Evolutionary conservation across 2,888 invertebrate species (phyloP), one percentile per base, ranked within the genome.

Genomic region (Carabus problematicus): DNA sequence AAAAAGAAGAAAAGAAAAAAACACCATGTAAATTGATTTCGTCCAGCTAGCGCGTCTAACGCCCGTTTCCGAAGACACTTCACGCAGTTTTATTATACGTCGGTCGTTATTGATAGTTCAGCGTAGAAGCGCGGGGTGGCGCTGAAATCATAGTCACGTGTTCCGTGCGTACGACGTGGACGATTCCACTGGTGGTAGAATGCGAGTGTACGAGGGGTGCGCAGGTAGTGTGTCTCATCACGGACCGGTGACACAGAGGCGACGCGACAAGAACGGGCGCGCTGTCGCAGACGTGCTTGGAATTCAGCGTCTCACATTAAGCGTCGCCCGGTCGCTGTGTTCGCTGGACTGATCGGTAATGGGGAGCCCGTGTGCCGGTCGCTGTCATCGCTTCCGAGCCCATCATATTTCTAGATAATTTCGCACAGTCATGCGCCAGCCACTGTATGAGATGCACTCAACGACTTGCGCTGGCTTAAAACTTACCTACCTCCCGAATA

Each of bases 401-500:
- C 71, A 74, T 74, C 76, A 77, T 78, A 76, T 77, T 76, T 77
- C 75, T 75, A 74, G 75, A 75, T 76, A 77, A 77, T 77, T 77
- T 77, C 74, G 74, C 76, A 75, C 77, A 74, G 74, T 73, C 75
- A 71, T 73, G 76, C 75, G 3, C 29, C 76, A 76, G 76, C 77
- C 39, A 41, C 19, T 29, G 29, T 29, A 29, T 29, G 60, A 64
- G 59, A 3, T 66, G 67, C 60, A 67, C 60, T 45, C 52, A 52
- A 16, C 52, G 29, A 6, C 2, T 29, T 29, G 29, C 29, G 29
- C 29, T 6, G 29, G 2, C 19, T 19, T 40, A n/a, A 39, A 29
- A 12, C 19, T 56, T 19, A 56, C 55, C 19, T 29, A 55, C 56
- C 56, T 19, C 8, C 11, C 59, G 59, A 59, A 29, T 29, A 29